These are phyloP conservation scores for Drosophila triauraria DNA, from an alignment of 1,140 invertebrate species.

Conservation along the genomic window DNA sequence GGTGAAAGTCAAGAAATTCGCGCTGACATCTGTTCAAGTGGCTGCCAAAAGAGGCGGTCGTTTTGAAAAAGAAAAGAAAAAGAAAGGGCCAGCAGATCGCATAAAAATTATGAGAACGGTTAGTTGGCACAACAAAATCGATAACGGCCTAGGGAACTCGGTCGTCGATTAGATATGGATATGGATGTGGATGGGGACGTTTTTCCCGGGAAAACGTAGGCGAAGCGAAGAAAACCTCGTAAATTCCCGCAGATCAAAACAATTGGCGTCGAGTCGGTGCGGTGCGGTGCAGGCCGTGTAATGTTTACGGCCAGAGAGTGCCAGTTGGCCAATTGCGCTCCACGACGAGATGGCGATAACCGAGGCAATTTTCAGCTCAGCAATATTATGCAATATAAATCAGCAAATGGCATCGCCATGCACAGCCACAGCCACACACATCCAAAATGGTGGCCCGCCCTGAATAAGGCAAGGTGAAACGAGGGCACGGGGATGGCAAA, in stretches of 20 bases:
- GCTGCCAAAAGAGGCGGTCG: conserved; percentile 32
- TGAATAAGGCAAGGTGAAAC: conserved; percentile 42
- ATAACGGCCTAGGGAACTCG: conserved; percentile 33
- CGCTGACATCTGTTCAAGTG: conserved; percentile 80
- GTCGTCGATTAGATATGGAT: conserved; percentile 63
- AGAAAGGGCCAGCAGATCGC: conserved; percentile 14
- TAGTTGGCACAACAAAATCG: conserved; percentile 63
- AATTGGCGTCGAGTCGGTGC: conserved; percentile 62
- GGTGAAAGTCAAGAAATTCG: conserved; percentile 64
- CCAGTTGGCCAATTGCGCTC: conserved; percentile 67
- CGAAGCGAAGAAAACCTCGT: conserved; percentile 38
- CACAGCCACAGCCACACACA: conserved; percentile 17
- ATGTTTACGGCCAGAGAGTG: conserved; percentile 61
- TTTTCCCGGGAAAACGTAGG: conserved; percentile 35
- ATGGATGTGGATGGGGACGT: conserved; percentile 33
- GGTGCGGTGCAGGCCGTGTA: conserved; percentile 17
- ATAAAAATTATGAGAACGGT: conserved; percentile 66
- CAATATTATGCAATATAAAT: conserved; percentile 82
- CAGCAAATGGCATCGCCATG: conserved; percentile 71
- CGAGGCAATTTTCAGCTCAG: conserved; percentile 65
- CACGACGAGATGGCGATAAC: conserved; percentile 55
- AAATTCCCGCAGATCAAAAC: conserved; percentile 78
- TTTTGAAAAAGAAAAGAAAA: conserved; percentile 17
- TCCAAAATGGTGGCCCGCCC: conserved; percentile 16
- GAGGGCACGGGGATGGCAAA: conserved; percentile 29